These are phyloP conservation scores for Holacanthus passer DNA, from an alignment of 2,113 vertebrate species.

Conservation along the genomic window DNA sequence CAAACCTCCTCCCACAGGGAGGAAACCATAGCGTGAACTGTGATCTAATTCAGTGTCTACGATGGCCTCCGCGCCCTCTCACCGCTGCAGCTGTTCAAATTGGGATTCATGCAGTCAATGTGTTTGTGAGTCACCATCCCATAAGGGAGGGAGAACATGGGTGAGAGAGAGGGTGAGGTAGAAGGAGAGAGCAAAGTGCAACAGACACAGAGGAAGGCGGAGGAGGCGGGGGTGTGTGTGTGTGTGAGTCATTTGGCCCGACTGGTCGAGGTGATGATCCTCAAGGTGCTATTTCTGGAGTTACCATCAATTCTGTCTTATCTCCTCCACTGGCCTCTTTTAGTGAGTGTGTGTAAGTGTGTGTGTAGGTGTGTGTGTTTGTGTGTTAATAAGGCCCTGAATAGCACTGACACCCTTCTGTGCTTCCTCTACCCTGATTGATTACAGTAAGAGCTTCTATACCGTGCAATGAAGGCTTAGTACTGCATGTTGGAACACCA, in stretches of 20 bases:
- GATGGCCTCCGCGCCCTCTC: conserved; percentile 44
- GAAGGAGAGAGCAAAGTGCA: conserved; percentile 36
- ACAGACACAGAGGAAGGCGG: conserved; percentile 21
- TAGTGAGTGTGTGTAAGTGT: conserved; percentile 19
- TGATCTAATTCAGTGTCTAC: conserved; percentile 57
- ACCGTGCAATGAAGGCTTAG: conserved; percentile 32
- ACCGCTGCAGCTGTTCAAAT: conserved; percentile 59
- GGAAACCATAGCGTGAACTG: conserved; percentile 40
- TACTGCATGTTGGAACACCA: no score
- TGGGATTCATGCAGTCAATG: conserved; percentile 54
- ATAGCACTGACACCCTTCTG: conserved; percentile 19
- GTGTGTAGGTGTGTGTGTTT: conserved; percentile 8
- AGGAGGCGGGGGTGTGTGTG: background rate
- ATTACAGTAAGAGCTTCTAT: conserved; percentile 29
- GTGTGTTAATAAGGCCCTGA: conserved; percentile 40
- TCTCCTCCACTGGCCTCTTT: conserved; percentile 34
- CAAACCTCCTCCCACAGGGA: conserved; percentile 27
- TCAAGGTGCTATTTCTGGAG: conserved; percentile 74
- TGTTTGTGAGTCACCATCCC: conserved; percentile 70
- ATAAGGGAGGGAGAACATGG: conserved; percentile 27
- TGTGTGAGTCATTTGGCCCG: conserved; percentile 60
- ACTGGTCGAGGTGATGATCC: conserved; percentile 70
- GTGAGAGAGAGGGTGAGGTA: conserved; percentile 43
- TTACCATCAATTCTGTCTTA: conserved; percentile 70
- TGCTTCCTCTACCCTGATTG: conserved; percentile 34